Base-by-base conservation (phyloP, 2,888 invertebrate genomes). In the Ormyrus labotus region DNA sequence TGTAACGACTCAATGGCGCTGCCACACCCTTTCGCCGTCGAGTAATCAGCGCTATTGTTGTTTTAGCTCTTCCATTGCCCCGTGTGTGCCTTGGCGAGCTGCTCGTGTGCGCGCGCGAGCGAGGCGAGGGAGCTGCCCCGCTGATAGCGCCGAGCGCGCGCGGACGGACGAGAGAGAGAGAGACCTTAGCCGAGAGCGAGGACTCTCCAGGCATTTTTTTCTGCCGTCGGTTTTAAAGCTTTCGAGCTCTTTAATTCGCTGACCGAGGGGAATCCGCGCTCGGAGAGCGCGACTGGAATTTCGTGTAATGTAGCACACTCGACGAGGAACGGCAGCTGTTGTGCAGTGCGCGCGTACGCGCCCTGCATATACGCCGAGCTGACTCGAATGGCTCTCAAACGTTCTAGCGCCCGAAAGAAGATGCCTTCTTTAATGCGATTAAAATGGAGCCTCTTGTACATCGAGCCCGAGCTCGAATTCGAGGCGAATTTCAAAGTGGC, bases 11-110 rank as follows among this genome's bases (percentile, higher is more conserved):
- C 88, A 89, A 90, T 90, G 90, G 89, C 87, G 88, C 69, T 51
- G 90, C 90, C 90, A 90, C 90, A 89, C 90, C 90, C 90, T 89
- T 90, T 89, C 87, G 87, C 88, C 89, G 88, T 88, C 88, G 87
- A 88, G 88, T 89, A 90, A 90, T 90, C 90, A 89, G 87, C 88
- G 87, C 89, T 89, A 89, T 89, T 89, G 89, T 89, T 89, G 86
- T 89, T 88, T 87, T 87, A 87, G 87, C 57, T 57, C 65, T 34
- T 6, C n/a, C 51, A 34, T 34, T 11, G 53, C 53, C 8, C 64
- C 53, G 45, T 63, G 11, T 34, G 11, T 4, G 45, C 13, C 8
- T 19, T 10, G 45, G 34, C 47, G 10, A 45, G 47, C 13, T 9
- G 47, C 13, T 9, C 10, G 5, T 4, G 10, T 9, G 50, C 10